Base-by-base conservation (phyloP, 2,888 invertebrate species). In the Archaeoteleia sp. region DNA sequence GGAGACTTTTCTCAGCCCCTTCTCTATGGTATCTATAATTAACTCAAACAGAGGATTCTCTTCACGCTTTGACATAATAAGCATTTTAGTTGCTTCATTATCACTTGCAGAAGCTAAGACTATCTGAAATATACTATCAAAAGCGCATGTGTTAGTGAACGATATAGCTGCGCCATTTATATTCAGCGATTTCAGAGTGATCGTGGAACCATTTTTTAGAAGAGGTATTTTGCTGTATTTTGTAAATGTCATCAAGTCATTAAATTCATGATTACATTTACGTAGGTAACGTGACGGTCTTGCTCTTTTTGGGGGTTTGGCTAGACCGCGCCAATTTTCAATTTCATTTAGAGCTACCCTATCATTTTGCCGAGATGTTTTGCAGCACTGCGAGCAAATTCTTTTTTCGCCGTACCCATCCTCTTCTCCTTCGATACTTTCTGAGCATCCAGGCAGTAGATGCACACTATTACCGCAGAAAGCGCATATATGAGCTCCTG, bases 401-500 rank as follows among this genome's bases (percentile, higher is more conserved):
- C 55, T 9, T 34, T 35, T 45, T 10, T 45, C 10, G 4, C 53
- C 58, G 8, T 55, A 43, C 0, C 58, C 65, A 40, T 65, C 53
- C 8, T 65, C 65, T 29, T 49, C 43, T 6, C 34, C 37, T n/a
- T 55, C 20, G 2, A 34, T 32, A n/a, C 34, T 0, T 15, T 25
- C 8, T 1, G 57, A 57, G 10, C 63, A 63, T 1, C 7, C 17
- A 5, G 30, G 12, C 1, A n/a, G 9, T 1, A 32, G 29, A 17
- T 57, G 63, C 0, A 63, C 63, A 9, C 10, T 7, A 12, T 46
- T 57, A 2, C 29, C 6, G 10, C 57, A 63, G 5, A 23, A 23
- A 1, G 43, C 15, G 7, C 55, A 55, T 30, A n/a, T 30, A 17
- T 49, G 51, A 0, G 46, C 48, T 25, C 62, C 48, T 1, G 7